Evolutionary conservation across 2,113 vertebrate genomes (phyloP), one percentile per base, ranked within the genome.

Genomic region (Buteo buteo): DNA sequence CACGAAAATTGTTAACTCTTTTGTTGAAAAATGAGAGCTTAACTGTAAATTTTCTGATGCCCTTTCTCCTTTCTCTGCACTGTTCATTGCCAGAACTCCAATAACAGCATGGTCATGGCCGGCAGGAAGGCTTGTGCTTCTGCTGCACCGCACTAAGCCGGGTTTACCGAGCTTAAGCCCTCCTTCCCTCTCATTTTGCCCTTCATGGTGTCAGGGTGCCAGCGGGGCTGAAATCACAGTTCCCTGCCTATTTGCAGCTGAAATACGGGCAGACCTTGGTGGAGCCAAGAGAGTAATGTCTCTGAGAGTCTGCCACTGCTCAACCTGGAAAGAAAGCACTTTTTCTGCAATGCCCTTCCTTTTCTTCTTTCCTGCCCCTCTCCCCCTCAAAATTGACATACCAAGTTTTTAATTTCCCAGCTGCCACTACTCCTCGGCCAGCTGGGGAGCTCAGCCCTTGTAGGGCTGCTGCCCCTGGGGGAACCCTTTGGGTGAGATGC

Each of bases 61-160:
- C 71, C 97, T 98, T 95, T 97, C 97, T 96, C 96, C 93, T 96
- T 96, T 93, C 67, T 97, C 97, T 96, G 97, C 97, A 96, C 96
- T 97, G 92, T 97, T 93, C 93, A 24, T 72, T 70, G 76, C 69
- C 97, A 97, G 96, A 96, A 86, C 93, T 86, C 81, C 93, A 97
- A 97, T 97, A 97, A 96, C 93, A 95, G 98, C 98, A 98, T 98
- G 98, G 90, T 97, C 96, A 61, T 80, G 97, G 96, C 96, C 97
- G 82, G 98, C 97, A 96, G 96, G 97, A 98, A 90, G 84, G 97
- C 97, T 98, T 98, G 95, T 96, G 98, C 96, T 97, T 87, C 91
- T 93, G 95, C 98, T 89, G 97, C 98, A 94, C 97, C 95, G 94
- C 96, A 4, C 86, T 40, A 59, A 91, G 96, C 96, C 74, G 95